Evolutionary conservation across 2,113 vertebrate genomes (phyloP), one percentile per base, ranked within the genome.

Genomic region (Caranx melampygus): DNA sequence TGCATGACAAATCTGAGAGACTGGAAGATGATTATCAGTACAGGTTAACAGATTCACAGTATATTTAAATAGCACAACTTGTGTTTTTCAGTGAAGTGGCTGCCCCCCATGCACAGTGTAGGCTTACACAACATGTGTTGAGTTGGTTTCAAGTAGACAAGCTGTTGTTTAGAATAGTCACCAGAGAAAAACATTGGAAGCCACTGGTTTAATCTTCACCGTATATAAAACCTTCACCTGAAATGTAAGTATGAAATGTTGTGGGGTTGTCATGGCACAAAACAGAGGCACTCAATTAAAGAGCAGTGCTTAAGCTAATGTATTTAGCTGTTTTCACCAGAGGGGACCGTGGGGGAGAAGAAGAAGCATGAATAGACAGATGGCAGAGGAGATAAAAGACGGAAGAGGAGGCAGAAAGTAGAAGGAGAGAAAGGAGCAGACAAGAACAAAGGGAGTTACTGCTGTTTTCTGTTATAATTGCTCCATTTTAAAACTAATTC

Each of bases 381-480:
- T n/a, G 44, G 42, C 12, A 63, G 52, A 45, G 33, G 57, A 49
- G 35, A 9, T 26, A 33, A 62, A 40, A 13, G 5, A 8, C 5
- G 2, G 37, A 16, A 2, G 33, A 62, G 2, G 58, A 68, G 37
- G 18, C 26, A 31, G 21, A 59, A 18, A 13, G 14, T 15, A 54
- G 31, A 31, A 15, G 26, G 13, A 72, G 57, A 67, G 16, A 77
- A 82, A 72, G 33, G 75, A 80, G 44, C 42, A 61, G 59, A 18
- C 12, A 5, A 54, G 64, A 6, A 14, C 21, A 47, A 60, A 49
- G 15, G 52, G 73, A 57, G 52, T 37, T 49, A 4, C 66, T 60
- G 20, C 65, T 49, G 33, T 54, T 85, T 70, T 33, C 49, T 76
- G 21, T 40, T 65, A 44, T 82, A 83, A 75, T 73, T 78, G 52